Conservation (phyloP, 2,888 invertebrate species). For the Sycophila texana region DNA sequence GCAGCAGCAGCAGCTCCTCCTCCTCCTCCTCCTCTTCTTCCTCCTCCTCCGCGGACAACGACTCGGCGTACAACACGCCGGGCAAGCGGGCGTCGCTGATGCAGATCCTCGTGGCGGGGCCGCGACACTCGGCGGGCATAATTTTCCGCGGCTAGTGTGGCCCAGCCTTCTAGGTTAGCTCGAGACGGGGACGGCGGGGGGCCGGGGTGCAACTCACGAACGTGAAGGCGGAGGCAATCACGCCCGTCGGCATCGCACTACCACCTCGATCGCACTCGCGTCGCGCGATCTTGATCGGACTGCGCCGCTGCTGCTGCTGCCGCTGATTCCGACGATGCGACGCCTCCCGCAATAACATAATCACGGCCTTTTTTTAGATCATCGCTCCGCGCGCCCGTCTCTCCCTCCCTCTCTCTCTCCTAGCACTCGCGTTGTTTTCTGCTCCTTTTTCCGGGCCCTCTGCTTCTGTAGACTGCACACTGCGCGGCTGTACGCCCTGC, state of each 20-base stretch:
- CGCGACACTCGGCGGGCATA: conserved; percentile 13
- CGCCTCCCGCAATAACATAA: conserved; percentile 52
- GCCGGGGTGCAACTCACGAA: neutral
- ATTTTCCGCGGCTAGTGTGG: neutral
- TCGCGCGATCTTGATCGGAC: conserved; percentile 32
- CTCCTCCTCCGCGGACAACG: neutral
- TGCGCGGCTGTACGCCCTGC: neutral
- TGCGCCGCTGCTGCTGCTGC: conserved; percentile 29
- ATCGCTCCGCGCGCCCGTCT: neutral
- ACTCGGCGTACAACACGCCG: neutral
- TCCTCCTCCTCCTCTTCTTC: conserved; percentile 1
- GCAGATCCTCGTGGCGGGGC: neutral
- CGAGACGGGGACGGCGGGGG: conserved; percentile 5
- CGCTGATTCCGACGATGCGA: conserved; percentile 28
- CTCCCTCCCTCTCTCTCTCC: neutral
- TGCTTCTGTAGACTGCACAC: neutral
- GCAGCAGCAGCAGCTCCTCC: conserved; percentile 14
- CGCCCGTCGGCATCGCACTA: conserved; percentile 42
- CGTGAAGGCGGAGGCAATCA: conserved; percentile 3
- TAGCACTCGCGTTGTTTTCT: neutral
- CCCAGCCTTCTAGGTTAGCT: conserved; percentile 50
- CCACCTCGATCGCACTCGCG: neutral
- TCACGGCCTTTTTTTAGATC: conserved; percentile 47
- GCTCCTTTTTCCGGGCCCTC: neutral
- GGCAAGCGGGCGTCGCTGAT: neutral